Conservation (phyloP, 2,888 invertebrate species). For the Sarcophaga caerulescens region DNA sequence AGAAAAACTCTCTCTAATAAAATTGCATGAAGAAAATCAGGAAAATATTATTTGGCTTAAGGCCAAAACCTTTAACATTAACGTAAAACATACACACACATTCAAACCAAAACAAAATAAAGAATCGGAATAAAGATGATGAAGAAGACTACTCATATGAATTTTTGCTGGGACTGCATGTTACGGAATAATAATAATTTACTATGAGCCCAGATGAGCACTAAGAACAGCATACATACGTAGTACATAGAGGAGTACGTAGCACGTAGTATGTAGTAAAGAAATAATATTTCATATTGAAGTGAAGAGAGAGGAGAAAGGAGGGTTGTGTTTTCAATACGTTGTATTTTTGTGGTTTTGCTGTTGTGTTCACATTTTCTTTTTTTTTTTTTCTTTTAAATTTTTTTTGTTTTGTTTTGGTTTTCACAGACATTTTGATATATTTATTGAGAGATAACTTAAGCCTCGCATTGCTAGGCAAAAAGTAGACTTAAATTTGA, state of each 20-base stretch:
- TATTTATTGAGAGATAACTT: conserved; percentile 7
- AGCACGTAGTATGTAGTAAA: too few species aligned
- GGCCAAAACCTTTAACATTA: conserved; percentile 58
- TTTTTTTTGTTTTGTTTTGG: conserved; percentile 8
- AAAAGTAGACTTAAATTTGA: background rate
- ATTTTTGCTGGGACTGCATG: conserved; percentile 55
- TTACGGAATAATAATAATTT: conserved; percentile 52
- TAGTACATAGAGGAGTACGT: too few species aligned
- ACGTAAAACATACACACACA: conserved; percentile 18
- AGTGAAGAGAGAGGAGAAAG: too few species aligned
- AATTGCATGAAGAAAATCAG: too few species aligned
- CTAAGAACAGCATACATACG: background rate
- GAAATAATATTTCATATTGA: too few species aligned
- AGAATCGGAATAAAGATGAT: background rate
- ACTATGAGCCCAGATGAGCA: conserved; percentile 39
- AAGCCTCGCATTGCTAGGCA: background rate
- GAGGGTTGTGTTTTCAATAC: background rate
- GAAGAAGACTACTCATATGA: background rate
- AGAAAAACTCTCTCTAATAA: too few species aligned
- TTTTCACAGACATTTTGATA: conserved; percentile 13
- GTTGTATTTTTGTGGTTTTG: background rate
- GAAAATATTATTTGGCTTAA: conserved; percentile 49
- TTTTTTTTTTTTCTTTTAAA: background rate
- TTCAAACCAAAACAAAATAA: background rate
- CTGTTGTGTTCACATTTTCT: background rate